phyloP scores from a whole-genome alignment of 1,140 invertebrate genomes.

The Drosophila guanche region DNA sequence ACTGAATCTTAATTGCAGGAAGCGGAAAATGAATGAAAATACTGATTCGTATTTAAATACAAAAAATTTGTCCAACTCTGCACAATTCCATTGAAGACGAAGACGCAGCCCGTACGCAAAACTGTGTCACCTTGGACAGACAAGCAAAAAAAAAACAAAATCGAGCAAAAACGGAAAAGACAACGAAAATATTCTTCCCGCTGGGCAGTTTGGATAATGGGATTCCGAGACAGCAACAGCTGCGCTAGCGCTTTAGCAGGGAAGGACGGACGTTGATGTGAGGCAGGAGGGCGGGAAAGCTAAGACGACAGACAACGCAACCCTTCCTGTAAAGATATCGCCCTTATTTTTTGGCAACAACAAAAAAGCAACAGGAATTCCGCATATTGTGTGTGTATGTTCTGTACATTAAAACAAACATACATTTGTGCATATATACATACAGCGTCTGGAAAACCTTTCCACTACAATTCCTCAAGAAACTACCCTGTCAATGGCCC shows the following conservation, averaged over 20 bases:
- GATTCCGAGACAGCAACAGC: constrained; percentile 59
- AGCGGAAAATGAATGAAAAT: constrained; percentile 71
- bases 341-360: constrained; percentile 63
- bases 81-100: constrained; percentile 55
- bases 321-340: constrained; percentile 49
- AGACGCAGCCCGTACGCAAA: constrained; percentile 23
- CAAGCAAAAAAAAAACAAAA: constrained; percentile 17
- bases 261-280: constrained; percentile 1
- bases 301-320: constrained; percentile 53
- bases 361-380: constrained; percentile 39
- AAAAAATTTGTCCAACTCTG: constrained; percentile 32
- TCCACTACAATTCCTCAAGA: constrained; percentile 71
- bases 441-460: constrained; percentile 62
- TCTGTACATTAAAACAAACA: constrained; percentile 36
- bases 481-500: constrained; percentile 57
- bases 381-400: constrained; percentile 9
- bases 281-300: constrained; percentile 14
- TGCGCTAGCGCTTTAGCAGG: constrained; percentile 57
- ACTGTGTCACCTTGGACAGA: constrained; percentile 68
- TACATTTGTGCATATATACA: constrained; percentile 5
- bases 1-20: constrained; percentile 72
- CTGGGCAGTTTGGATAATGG: constrained; percentile 49
- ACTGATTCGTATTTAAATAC: constrained; percentile 52
- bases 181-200: constrained; percentile 35
- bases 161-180: constrained; percentile 26